These are phyloP conservation scores for Bradypodion pumilum DNA, from an alignment of 2,797 vertebrate genomes.

Conservation along the genomic window DNA sequence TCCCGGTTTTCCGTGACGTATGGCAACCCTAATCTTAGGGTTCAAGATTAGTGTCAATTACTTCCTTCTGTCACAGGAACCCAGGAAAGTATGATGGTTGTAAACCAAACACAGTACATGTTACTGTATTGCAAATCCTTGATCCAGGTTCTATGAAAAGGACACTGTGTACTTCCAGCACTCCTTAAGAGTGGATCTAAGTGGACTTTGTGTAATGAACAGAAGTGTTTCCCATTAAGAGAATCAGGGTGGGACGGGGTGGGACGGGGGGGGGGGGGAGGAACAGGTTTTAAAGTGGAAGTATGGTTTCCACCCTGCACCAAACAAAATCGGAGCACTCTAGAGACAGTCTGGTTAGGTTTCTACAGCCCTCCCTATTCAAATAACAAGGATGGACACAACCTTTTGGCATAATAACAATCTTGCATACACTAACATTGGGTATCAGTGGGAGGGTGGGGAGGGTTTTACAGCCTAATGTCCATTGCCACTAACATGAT, in stretches of 20 bases:
- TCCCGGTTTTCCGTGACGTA: too few relatives aligned
- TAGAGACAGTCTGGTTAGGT: not conserved
- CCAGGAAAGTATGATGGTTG: not conserved
- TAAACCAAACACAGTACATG: not conserved
- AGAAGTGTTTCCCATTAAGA: not conserved
- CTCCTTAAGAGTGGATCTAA: not conserved
- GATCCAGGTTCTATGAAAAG: not conserved
- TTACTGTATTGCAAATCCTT: not conserved
- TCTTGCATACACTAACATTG: too few relatives aligned
- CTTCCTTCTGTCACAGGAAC: not conserved
- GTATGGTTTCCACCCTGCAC: not conserved
- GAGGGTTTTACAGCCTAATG: too few relatives aligned
- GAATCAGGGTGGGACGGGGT: not conserved
- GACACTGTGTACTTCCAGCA: not conserved
- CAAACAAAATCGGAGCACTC: not conserved
- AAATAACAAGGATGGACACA: not conserved
- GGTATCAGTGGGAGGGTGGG: too few relatives aligned
- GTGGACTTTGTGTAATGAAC: not conserved
- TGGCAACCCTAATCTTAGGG: too few relatives aligned
- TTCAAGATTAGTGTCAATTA: conserved; percentile 13
- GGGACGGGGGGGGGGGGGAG: too few relatives aligned
- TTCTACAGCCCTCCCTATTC: not conserved
- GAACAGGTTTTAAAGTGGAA: not conserved
- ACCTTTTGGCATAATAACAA: too few relatives aligned
- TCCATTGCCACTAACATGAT: too few relatives aligned